Evolutionary conservation across 2,888 invertebrate genomes (phyloP).

Genomic region (Chrysopilus asiliformis): DNA sequence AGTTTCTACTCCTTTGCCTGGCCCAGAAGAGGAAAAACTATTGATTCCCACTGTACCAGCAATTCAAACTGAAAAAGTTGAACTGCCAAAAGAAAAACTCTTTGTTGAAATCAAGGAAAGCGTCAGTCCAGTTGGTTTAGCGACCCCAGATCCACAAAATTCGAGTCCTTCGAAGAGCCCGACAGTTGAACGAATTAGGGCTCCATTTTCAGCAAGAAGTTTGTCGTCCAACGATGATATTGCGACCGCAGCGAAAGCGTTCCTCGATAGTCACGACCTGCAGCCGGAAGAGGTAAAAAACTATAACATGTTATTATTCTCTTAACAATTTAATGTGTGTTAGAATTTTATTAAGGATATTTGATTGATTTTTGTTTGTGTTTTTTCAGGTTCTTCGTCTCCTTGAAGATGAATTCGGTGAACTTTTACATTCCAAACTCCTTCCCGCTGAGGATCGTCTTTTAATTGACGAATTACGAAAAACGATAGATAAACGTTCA

Average conservation of each 20-base stretch:
- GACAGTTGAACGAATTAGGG: neutral
- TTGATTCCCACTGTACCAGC: neutral
- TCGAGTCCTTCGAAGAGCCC: neutral
- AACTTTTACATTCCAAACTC: constrained; percentile 7
- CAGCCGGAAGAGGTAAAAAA: constrained; percentile 1
- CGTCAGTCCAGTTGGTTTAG: neutral
- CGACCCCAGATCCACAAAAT: neutral
- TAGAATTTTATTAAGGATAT: too few relatives aligned
- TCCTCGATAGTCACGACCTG: constrained; percentile 6
- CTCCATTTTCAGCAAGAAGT: too few relatives aligned
- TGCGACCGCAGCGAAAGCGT: constrained; percentile 10
- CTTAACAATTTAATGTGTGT: too few relatives aligned
- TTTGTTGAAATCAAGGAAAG: neutral
- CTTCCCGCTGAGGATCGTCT: constrained; percentile 7
- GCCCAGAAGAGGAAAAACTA: neutral
- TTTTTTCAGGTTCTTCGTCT: constrained; percentile 8
- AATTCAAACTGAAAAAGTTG: neutral
- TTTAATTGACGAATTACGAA: neutral
- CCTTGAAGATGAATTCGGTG: constrained; percentile 13
- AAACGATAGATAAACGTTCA: neutral
- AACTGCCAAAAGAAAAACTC: neutral
- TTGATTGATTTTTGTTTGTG: too few relatives aligned
- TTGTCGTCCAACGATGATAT: constrained; percentile 9
- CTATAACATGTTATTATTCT: neutral
- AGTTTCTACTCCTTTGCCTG: neutral